Percentiles rank a stretch among this genome's conserved stretches.
These are phyloP conservation scores for Micronycteris hirsuta DNA, from an alignment of 2,113 vertebrate species.

Conservation along the genomic window DNA sequence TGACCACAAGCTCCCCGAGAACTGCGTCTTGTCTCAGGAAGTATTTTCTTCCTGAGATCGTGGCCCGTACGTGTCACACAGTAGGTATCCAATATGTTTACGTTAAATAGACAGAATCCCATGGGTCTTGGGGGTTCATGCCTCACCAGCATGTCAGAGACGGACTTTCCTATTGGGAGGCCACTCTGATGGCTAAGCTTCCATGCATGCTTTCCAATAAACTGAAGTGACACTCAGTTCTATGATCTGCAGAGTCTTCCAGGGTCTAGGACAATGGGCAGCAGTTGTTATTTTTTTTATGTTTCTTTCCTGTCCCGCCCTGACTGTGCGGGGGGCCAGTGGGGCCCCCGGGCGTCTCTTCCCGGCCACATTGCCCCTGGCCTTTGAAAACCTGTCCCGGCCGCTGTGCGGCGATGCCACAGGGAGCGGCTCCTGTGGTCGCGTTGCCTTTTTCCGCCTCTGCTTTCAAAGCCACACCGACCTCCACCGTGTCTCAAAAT, in stretches of 20 bases:
- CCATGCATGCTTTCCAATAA: background rate
- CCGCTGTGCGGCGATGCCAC: accelerated
- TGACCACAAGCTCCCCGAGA: background rate
- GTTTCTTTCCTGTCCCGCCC: background rate
- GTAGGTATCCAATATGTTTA: background rate
- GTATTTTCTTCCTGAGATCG: background rate
- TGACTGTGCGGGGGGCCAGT: background rate
- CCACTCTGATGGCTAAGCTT: background rate
- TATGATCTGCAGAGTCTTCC: background rate
- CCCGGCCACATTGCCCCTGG: background rate
- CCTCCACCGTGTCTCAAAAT: background rate
- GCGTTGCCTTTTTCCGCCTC: background rate
- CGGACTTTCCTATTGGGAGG: background rate
- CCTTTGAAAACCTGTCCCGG: background rate
- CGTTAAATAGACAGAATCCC: background rate
- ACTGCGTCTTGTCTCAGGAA: background rate
- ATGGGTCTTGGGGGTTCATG: background rate
- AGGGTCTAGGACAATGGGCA: background rate
- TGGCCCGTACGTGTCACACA: background rate
- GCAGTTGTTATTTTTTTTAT: background rate
- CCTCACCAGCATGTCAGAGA: background rate
- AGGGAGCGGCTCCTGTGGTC: background rate
- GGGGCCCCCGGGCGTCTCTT: background rate
- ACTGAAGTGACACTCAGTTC: background rate
- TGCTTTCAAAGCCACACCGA: background rate